Base-by-base conservation (phyloP, 2,113 vertebrate species). In the Perca flavescens region DNA sequence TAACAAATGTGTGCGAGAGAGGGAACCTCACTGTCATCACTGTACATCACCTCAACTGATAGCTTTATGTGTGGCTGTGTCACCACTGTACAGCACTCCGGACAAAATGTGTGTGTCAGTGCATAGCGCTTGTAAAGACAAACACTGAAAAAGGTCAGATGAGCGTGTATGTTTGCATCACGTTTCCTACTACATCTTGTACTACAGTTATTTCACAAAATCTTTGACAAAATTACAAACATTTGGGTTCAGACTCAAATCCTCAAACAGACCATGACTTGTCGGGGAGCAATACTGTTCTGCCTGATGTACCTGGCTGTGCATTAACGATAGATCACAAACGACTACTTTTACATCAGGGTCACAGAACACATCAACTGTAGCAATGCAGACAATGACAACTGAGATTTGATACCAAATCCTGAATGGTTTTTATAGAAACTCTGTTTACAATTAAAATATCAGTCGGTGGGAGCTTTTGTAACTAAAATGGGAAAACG, bases 1-100 rank as follows among this genome's bases (percentile, higher is more conserved):
- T 72, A 75, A 65, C 57, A 78, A 72, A 74, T 80, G 83, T 86
- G 73, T 8, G 80, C 6, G 43, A 36, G 72, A 82, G 50, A 66
- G 12, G 34, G 64, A 83, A 74, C 62, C n/a, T 81, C 80, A 88
- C 82, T 86, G 87, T 92, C 81, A 83, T 64, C 25, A 75, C 89
- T 93, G 87, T 90, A 66, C 85, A 90, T 86, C 90, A 89, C 90
- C 88, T 92, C 88, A 90, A 85, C 78, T 83, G 85, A 92, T 90
- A 92, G 85, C 86, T 87, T 91, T 82, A 90, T 85, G 85, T 80
- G 78, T 79, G 88, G 36, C 47, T 69, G 82, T 84, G 63, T 86
- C 82, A 80, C 71, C 80, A 74, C 71, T 93, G 90, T 90, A 89
- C 77, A 91, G 90, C 91, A 90, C 82, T 82, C 65, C 8, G 10